Percentiles rank a stretch among this genome's conserved stretches.
Conservation (phyloP, 2,888 invertebrate genomes). For the Lagria hirta region DNA sequence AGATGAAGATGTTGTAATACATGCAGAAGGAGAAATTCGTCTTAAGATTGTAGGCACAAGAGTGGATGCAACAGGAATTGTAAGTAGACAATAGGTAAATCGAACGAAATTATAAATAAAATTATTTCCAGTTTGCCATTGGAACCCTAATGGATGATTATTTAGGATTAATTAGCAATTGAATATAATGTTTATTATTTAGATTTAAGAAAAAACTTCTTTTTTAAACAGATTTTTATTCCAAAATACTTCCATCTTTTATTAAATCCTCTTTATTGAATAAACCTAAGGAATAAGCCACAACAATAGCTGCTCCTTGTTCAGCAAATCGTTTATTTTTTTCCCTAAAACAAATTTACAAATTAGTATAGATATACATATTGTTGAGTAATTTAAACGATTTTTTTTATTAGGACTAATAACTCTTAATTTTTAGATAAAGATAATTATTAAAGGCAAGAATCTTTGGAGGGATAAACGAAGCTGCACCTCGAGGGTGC, state of each 20-base stretch:
- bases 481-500: not conserved
- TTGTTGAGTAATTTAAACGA: slow-evolving; percentile 1
- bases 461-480: not conserved
- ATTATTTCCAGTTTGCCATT: slow-evolving; percentile 96
- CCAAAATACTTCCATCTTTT: slow-evolving; percentile 70
- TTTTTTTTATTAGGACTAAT: not conserved
- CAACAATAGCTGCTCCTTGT: slow-evolving; percentile 89
- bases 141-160: slow-evolving; percentile 99
- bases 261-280: slow-evolving; percentile 65
- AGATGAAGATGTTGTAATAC: slow-evolving; percentile 96
- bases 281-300: slow-evolving; percentile 68
- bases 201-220: too few relatives aligned
- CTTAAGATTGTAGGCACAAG: slow-evolving; percentile 98
- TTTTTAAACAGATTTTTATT: slow-evolving; percentile 52
- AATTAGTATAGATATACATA: slow-evolving; percentile 6
- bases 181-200: slow-evolving; percentile 22
- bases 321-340: slow-evolving; percentile 94
- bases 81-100: slow-evolving; percentile 63
- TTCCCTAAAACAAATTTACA: slow-evolving; percentile 55
- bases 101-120: too few relatives aligned
- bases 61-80: slow-evolving; percentile 98
- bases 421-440: not conserved
- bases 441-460: not conserved
- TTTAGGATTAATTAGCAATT: slow-evolving; percentile 70
- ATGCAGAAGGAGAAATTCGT: slow-evolving; percentile 95